Base-by-base conservation (phyloP, 2,888 invertebrate genomes). In the Xylota segnis region DNA sequence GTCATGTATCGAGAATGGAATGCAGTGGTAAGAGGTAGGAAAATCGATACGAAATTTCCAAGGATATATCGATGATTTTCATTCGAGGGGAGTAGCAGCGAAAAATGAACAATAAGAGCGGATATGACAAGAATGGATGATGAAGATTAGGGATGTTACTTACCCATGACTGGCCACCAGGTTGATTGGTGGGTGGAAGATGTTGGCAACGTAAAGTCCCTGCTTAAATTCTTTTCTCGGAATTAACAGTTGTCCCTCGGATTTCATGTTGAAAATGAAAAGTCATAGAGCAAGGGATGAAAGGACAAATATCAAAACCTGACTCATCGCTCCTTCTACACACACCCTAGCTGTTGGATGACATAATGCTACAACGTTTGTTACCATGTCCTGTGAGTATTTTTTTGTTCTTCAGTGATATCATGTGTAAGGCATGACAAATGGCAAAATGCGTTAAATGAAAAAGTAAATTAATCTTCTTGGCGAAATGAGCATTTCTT, bases 11-110 rank as follows among this genome's bases (percentile, higher is more conserved):
- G 68, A 12, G 4, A 23, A 43, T 43, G 43, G 7, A 52, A 29
- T 40, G 9, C 52, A 52, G 5, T 9, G 32, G 12, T 16, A 40
- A 54, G 54, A 56, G 32, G 10, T 47, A 50, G 32, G 34, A 72
- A 72, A 79, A 79, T 79, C 79, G 58, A 79, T 79, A 72, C 18
- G 27, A 50, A 37, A 58, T 14, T 65, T 37, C 23, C 29, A 56
- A 7, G 45, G 45, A 45, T 56, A 65, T 16, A 12, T 27, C 0
- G 23, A 40, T n/a, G 5, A 32, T 32, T 59, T 40, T 16, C 9
- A 14, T 5, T 45, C 47, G 40, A 65, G 61, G 10, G 3, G 23
- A 23, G 34, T 2, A 23, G 16, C 2, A 2, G n/a, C 16, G 16
- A n/a, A 47, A 37, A 65, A 29, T 14, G 45, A 65, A 58, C 14